Evolutionary conservation across 2,113 vertebrate genomes (phyloP).

Genomic region (Pipa parva): DNA sequence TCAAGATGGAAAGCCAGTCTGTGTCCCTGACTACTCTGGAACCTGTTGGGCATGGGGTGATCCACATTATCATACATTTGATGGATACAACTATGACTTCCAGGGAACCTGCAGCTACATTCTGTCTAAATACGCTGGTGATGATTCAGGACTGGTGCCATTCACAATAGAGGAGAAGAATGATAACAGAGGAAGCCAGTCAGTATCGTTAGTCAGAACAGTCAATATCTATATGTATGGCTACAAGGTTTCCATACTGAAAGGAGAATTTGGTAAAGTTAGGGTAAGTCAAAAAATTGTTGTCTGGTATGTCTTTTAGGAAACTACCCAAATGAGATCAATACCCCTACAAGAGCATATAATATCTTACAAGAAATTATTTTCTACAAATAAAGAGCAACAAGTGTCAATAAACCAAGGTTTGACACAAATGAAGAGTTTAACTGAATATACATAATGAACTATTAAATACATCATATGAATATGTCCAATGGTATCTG

Average conservation of each 20-base stretch:
- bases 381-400: too few species aligned
- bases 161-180: constrained; percentile 75
- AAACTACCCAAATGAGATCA: too few species aligned
- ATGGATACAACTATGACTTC: constrained; percentile 58
- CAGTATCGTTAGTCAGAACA: constrained; percentile 58
- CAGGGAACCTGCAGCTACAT: constrained; percentile 69
- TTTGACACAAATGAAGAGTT: too few species aligned
- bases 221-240: constrained; percentile 58
- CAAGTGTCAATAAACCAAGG: too few species aligned
- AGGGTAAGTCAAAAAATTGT: constrained; percentile 56
- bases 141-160: constrained; percentile 53
- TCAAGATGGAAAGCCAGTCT: constrained; percentile 51
- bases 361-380: too few species aligned
- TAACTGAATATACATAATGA: too few species aligned
- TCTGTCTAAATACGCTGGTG: constrained; percentile 56
- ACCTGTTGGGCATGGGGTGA: constrained; percentile 65
- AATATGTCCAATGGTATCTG: too few species aligned
- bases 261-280: constrained; percentile 61
- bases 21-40: constrained; percentile 57
- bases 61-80: constrained; percentile 67
- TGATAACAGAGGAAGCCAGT: constrained; percentile 59
- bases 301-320: too few species aligned
- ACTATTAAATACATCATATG: too few species aligned
- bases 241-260: constrained; percentile 58
- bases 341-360: too few species aligned